Percentiles rank a stretch among this genome's conserved stretches.
Evolutionary conservation across 2,888 invertebrate genomes (phyloP).

Genomic region (Drosophila helvetica): DNA sequence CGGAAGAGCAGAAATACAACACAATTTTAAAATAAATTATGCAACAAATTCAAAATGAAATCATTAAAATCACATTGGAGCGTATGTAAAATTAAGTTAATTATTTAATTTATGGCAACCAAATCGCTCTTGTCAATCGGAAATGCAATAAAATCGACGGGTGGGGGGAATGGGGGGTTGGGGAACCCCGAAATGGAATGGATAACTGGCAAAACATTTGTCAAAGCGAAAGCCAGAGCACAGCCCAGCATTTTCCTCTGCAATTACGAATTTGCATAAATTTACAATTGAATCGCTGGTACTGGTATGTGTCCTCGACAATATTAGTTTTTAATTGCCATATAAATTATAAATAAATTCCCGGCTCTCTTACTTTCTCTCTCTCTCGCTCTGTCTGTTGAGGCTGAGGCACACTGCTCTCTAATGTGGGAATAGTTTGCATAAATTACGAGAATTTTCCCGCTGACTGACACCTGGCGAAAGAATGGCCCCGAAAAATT

Average conservation of each 20-base stretch:
- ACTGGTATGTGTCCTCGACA: conserved; percentile 48
- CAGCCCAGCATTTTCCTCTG: conserved; percentile 31
- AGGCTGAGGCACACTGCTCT: conserved; percentile 20
- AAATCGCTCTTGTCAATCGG: conserved; percentile 26
- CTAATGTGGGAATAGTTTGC: conserved; percentile 28
- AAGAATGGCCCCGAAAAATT: conserved; percentile 34
- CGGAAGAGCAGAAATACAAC: conserved; percentile 42
- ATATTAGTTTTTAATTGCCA: conserved; percentile 76
- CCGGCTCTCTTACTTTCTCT: conserved; percentile 20
- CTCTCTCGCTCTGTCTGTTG: not conserved
- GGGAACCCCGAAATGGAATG: conserved; percentile 1
- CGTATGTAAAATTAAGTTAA: conserved; percentile 66
- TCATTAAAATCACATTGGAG: conserved; percentile 66
- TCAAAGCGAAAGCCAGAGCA: conserved; percentile 28
- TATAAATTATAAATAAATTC: conserved; percentile 74
- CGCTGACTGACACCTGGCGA: conserved; percentile 30
- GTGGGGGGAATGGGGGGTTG: not conserved
- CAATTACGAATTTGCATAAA: conserved; percentile 74
- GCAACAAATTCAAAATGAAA: conserved; percentile 65
- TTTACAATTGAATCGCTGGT: conserved; percentile 53
- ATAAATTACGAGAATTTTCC: conserved; percentile 6
- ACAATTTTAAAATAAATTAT: conserved; percentile 70
- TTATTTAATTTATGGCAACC: conserved; percentile 71
- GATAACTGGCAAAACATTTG: conserved; percentile 31
- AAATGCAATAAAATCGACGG: conserved; percentile 28